Percentiles rank a stretch among this genome's conserved stretches.
Evolutionary conservation across 2,888 invertebrate genomes (phyloP).

Genomic region (Drosophila meridiana): DNA sequence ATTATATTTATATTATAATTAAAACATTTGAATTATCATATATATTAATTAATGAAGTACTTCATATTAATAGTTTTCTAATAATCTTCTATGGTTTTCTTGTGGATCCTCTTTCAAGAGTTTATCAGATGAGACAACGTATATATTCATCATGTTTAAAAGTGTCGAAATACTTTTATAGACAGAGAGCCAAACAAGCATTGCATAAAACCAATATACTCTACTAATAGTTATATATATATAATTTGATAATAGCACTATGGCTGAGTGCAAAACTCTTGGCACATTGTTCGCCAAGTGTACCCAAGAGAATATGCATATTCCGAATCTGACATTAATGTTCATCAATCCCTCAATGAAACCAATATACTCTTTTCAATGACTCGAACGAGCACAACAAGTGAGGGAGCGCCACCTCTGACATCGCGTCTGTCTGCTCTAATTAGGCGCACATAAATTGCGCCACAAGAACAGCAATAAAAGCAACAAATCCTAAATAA

Average conservation of each 20-base stretch:
- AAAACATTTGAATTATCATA: too few relatives aligned
- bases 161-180: too few relatives aligned
- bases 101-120: too few relatives aligned
- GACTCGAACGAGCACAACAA: background rate
- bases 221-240: background rate
- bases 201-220: background rate
- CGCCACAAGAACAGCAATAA: constrained; percentile 47
- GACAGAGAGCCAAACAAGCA: background rate
- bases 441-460: constrained; percentile 77
- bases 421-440: constrained; percentile 64
- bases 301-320: too few relatives aligned
- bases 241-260: background rate
- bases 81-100: too few relatives aligned
- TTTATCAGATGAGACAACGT: too few relatives aligned
- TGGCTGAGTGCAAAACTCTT: background rate
- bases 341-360: too few relatives aligned
- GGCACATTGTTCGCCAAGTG: background rate
- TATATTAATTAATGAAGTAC: too few relatives aligned
- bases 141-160: too few relatives aligned
- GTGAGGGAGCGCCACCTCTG: constrained; percentile 26
- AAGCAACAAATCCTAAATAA: constrained; percentile 76
- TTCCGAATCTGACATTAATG: too few relatives aligned
- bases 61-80: too few relatives aligned
- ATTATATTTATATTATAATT: too few relatives aligned
- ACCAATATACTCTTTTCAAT: background rate